phyloP scores from a whole-genome alignment of 2,113 vertebrate genomes.

The Channa maculata region DNA sequence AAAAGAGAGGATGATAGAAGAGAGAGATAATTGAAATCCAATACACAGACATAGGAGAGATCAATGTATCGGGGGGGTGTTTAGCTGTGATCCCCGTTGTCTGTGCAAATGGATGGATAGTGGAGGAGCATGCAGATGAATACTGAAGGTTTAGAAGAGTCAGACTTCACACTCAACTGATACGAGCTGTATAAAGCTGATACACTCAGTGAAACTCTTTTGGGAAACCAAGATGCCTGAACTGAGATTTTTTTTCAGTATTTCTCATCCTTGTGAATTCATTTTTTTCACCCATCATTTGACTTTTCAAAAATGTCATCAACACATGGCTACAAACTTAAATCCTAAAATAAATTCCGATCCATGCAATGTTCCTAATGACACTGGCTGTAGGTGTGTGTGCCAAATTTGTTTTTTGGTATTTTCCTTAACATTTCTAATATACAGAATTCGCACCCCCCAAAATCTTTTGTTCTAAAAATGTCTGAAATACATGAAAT shows the following conservation, averaged over 20 bases:
- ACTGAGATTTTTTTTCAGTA: background rate
- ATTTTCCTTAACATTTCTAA: no score
- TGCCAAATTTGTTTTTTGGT: no score
- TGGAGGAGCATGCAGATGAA: slow-evolving; percentile 15
- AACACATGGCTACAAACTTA: background rate
- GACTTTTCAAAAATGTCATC: no score
- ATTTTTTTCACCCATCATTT: background rate
- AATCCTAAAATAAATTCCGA: background rate
- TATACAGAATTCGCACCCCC: no score
- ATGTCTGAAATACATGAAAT: no score
- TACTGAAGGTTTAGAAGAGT: slow-evolving; percentile 35
- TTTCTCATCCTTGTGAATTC: background rate
- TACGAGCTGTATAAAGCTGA: background rate
- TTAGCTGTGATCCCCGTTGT: slow-evolving; percentile 48
- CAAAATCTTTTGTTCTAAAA: no score
- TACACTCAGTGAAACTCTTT: background rate
- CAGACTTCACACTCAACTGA: background rate
- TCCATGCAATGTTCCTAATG: no score
- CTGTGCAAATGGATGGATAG: slow-evolving; percentile 39
- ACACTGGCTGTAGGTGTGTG: no score
- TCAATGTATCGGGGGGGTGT: slow-evolving; percentile 37
- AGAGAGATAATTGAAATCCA: slow-evolving; percentile 44
- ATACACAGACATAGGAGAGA: slow-evolving; percentile 39
- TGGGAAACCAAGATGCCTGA: no score
- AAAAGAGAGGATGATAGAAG: slow-evolving; percentile 26